Percentiles rank a stretch among this genome's conserved stretches.
Evolutionary conservation across 2,888 invertebrate species (phyloP).

Genomic region (Metellina segmentata): DNA sequence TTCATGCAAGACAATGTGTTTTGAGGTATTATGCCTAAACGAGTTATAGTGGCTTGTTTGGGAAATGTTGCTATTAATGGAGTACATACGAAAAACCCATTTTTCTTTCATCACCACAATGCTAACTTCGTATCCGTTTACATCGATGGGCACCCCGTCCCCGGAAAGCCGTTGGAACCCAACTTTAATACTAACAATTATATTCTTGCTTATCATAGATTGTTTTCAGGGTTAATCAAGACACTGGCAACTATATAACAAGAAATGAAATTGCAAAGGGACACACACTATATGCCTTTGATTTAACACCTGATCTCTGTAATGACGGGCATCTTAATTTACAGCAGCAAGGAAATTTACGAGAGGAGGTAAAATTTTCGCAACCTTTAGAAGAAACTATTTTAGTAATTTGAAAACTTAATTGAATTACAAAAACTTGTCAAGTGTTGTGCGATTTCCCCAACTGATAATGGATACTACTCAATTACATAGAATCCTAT

Average conservation of each 20-base stretch:
- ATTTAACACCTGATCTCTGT: too few species aligned
- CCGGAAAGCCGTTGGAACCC: conserved; percentile 67
- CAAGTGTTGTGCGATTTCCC: conserved; percentile 17
- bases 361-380: too few species aligned
- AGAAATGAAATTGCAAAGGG: conserved; percentile 69
- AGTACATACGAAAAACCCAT: conserved; percentile 74
- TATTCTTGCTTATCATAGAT: conserved; percentile 78
- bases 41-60: conserved; percentile 79
- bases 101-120: conserved; percentile 32
- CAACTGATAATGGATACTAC: conserved; percentile 43
- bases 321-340: too few species aligned
- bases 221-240: conserved; percentile 78
- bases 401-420: too few species aligned
- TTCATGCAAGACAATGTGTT: too few species aligned
- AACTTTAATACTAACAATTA: too few species aligned
- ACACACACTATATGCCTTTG: too few species aligned
- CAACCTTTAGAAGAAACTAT: too few species aligned
- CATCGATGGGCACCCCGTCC: conserved; percentile 78
- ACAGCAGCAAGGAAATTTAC: too few species aligned
- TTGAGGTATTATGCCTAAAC: too few species aligned
- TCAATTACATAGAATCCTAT: conserved; percentile 10
- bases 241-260: conserved; percentile 77
- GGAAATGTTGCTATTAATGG: conserved; percentile 78
- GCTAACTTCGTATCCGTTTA: conserved; percentile 74
- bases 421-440: conserved; percentile 4